These are phyloP conservation scores for Valencia hispanica DNA, from an alignment of 2,797 vertebrate genomes.

Conservation along the genomic window DNA sequence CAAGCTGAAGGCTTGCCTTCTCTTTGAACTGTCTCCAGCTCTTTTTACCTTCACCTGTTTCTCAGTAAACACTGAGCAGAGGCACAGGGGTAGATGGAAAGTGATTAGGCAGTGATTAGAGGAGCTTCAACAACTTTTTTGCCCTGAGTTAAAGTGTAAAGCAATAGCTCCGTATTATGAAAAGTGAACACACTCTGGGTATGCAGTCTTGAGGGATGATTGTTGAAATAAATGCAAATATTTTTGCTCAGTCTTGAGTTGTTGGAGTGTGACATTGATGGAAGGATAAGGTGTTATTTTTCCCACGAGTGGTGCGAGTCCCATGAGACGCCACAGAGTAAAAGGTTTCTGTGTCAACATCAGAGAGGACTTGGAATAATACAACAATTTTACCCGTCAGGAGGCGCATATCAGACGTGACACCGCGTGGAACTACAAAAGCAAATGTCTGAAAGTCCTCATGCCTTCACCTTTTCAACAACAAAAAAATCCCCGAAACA, in stretches of 20 bases:
- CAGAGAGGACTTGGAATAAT: slow-evolving; percentile 74
- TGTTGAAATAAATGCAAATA: slow-evolving; percentile 71
- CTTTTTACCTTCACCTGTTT: slow-evolving; percentile 58
- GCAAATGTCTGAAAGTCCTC: slow-evolving; percentile 57
- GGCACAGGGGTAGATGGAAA: slow-evolving; percentile 38
- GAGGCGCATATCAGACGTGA: slow-evolving; percentile 73
- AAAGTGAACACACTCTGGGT: slow-evolving; percentile 57
- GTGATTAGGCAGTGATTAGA: slow-evolving; percentile 41
- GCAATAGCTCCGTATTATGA: slow-evolving; percentile 61
- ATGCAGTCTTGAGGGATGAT: slow-evolving; percentile 54
- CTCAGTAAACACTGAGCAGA: slow-evolving; percentile 54
- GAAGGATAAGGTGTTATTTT: slow-evolving; percentile 65
- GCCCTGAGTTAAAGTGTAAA: slow-evolving; percentile 56
- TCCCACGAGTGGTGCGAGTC: slow-evolving; percentile 53
- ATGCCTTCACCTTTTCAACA: slow-evolving; percentile 40
- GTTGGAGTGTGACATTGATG: slow-evolving; percentile 72
- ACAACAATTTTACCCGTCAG: slow-evolving; percentile 74
- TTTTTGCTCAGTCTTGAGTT: slow-evolving; percentile 67
- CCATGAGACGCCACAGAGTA: slow-evolving; percentile 66
- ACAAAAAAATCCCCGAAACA: slow-evolving; percentile 56
- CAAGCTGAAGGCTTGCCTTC: slow-evolving; percentile 38
- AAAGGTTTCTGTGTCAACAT: slow-evolving; percentile 82
- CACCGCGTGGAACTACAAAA: slow-evolving; percentile 73
- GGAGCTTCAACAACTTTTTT: slow-evolving; percentile 42
- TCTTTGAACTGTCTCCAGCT: slow-evolving; percentile 55